Percentiles rank a stretch among this genome's conserved stretches.
Evolutionary conservation across 2,797 vertebrate species (phyloP).

Genomic region (Syngnathus rostellatus): DNA sequence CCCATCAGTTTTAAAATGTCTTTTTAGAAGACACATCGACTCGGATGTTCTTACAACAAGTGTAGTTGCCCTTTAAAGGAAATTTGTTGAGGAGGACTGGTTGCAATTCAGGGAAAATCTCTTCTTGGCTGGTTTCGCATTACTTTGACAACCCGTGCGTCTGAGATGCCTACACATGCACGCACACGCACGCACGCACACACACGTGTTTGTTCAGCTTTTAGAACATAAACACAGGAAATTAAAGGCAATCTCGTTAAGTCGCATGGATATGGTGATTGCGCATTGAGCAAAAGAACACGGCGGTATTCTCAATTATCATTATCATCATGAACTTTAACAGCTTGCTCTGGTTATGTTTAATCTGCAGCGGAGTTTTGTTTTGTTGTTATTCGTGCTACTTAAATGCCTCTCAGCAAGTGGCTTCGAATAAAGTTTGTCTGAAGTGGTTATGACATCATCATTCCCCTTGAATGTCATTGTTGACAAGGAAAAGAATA

Average conservation of each 20-base stretch:
- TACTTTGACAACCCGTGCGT: not conserved
- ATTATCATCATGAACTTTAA: not conserved
- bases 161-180: not conserved
- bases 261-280: constrained; percentile 2
- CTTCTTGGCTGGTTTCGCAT: not conserved
- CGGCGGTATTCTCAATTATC: not conserved
- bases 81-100: not conserved
- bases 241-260: constrained; percentile 13
- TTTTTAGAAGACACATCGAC: not conserved
- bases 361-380: not conserved
- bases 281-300: not conserved
- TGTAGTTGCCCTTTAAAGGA: not conserved
- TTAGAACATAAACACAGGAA: constrained; percentile 22
- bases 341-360: not conserved
- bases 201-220: constrained; percentile 16
- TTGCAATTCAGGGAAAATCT: not conserved
- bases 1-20: too few species aligned
- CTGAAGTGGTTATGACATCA: not conserved
- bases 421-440: not conserved
- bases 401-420: not conserved
- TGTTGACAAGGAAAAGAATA: not conserved
- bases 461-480: not conserved
- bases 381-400: not conserved
- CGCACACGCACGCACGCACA: not conserved
- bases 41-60: not conserved